Conservation (phyloP, 2,888 invertebrate genomes). For the Plemyria rubiginata region DNA sequence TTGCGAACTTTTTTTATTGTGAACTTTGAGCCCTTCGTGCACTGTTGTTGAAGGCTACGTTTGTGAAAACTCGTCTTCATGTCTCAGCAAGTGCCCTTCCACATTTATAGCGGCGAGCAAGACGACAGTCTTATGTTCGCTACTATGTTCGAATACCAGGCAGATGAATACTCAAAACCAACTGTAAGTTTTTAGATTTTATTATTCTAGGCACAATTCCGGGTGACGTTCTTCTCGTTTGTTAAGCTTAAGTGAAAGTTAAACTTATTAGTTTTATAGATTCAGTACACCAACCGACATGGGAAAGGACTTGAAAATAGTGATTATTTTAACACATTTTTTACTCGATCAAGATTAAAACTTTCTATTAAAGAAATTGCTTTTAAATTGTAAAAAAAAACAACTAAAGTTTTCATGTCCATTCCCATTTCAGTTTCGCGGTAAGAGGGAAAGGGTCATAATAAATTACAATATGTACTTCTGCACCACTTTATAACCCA, state of each 20-base stretch:
- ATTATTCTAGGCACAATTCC: conserved; percentile 2
- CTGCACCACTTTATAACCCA: not conserved
- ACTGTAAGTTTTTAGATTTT: conserved; percentile 62
- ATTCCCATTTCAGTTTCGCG: not conserved
- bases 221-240: not conserved
- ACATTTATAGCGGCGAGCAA: conserved; percentile 76
- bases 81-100: conserved; percentile 87
- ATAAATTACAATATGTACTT: not conserved
- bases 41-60: conserved; percentile 64
- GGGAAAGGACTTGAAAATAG: not conserved
- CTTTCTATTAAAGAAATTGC: no score
- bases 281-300: not conserved
- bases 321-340: not conserved
- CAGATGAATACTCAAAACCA: conserved; percentile 76
- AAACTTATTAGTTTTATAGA: not conserved
- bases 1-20: conserved; percentile 48
- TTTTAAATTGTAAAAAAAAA: no score
- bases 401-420: no score
- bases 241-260: not conserved
- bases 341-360: not conserved
- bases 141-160: conserved; percentile 83
- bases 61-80: conserved; percentile 79
- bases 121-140: conserved; percentile 84
- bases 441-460: not conserved
- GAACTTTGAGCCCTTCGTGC: conserved; percentile 56